These are phyloP conservation scores for Ethmia dodecea DNA, from an alignment of 2,888 invertebrate species.

Conservation along the genomic window DNA sequence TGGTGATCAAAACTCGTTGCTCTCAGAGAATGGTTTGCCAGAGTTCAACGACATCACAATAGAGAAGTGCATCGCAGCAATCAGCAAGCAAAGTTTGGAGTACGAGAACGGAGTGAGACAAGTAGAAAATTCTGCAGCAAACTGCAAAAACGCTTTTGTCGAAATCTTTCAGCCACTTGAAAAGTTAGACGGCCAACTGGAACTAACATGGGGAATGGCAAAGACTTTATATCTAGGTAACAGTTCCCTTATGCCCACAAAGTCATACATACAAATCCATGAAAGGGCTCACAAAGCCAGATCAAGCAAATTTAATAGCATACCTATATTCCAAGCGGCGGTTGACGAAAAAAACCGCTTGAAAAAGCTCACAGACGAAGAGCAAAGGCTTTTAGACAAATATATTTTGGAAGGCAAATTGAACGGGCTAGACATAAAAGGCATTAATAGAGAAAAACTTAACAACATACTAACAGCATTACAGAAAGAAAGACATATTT, in stretches of 20 bases:
- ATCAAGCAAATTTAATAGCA: constrained; percentile 84
- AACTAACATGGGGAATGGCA: constrained; percentile 91
- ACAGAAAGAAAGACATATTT: constrained; percentile 77
- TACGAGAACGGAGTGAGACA: constrained; percentile 86
- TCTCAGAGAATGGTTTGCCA: constrained; percentile 86
- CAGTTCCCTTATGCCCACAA: constrained; percentile 87
- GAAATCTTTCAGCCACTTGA: constrained; percentile 87
- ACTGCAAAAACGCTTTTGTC: constrained; percentile 79
- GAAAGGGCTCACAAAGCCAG: constrained; percentile 87
- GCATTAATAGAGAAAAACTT: constrained; percentile 63
- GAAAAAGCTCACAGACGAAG: constrained; percentile 74
- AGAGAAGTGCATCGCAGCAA: constrained; percentile 90
- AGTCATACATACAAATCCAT: constrained; percentile 87
- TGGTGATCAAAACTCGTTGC: constrained; percentile 84
- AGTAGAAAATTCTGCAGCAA: constrained; percentile 74
- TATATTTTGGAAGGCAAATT: constrained; percentile 89
- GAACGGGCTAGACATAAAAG: constrained; percentile 85
- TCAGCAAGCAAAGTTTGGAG: constrained; percentile 88
- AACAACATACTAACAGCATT: constrained; percentile 69
- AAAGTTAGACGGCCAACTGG: constrained; percentile 82
- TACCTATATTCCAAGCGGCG: constrained; percentile 82
- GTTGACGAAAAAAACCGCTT: constrained; percentile 72
- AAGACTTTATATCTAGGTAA: constrained; percentile 90
- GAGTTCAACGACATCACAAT: constrained; percentile 89
- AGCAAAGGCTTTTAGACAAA: constrained; percentile 85